Evolutionary conservation across 37 sponge, comb jelly and placozoan species (phyloP).

Genomic region (Axinella damicornis): DNA sequence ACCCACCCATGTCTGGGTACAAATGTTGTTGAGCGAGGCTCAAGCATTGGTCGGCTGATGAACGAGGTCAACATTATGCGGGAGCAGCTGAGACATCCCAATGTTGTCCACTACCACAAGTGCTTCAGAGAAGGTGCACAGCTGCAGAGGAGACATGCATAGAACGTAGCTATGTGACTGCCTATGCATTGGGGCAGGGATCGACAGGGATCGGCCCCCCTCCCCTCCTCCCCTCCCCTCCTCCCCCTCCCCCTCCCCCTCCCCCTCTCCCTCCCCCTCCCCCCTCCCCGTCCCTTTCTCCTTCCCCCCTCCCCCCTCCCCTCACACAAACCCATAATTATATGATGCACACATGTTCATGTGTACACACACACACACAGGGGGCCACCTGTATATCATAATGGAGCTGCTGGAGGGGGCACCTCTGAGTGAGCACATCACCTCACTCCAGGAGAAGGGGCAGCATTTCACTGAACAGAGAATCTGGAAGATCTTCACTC

Average conservation of each 20-base stretch:
- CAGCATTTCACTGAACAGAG: slow-evolving; percentile 78
- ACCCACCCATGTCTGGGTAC: slow-evolving; percentile 72
- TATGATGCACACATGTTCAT: neutral
- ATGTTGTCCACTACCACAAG: slow-evolving; percentile 82
- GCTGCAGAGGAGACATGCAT: no score
- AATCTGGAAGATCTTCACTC: slow-evolving; percentile 88
- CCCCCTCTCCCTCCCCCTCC: neutral
- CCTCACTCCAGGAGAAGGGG: slow-evolving; percentile 82
- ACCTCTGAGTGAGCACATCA: slow-evolving; percentile 79
- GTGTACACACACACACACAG: no score
- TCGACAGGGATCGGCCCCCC: no score
- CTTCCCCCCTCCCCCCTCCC: neutral
- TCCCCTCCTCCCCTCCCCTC: no score
- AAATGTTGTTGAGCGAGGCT: slow-evolving; percentile 56
- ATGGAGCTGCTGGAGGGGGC: slow-evolving; percentile 95
- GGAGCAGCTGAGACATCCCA: slow-evolving; percentile 82
- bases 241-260: no score
- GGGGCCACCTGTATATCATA: slow-evolving; percentile 85
- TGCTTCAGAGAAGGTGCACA: slow-evolving; percentile 83
- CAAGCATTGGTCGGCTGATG: slow-evolving; percentile 70
- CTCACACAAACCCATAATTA: neutral
- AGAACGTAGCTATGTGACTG: no score
- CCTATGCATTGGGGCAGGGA: no score
- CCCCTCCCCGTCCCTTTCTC: no score
- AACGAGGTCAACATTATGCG: slow-evolving; percentile 86